A percentile compares a stretch with the other conserved stretches of the same genome.
These are phyloP conservation scores for Hydriomena furcata DNA, from an alignment of 2,888 invertebrate genomes.

Conservation along the genomic window DNA sequence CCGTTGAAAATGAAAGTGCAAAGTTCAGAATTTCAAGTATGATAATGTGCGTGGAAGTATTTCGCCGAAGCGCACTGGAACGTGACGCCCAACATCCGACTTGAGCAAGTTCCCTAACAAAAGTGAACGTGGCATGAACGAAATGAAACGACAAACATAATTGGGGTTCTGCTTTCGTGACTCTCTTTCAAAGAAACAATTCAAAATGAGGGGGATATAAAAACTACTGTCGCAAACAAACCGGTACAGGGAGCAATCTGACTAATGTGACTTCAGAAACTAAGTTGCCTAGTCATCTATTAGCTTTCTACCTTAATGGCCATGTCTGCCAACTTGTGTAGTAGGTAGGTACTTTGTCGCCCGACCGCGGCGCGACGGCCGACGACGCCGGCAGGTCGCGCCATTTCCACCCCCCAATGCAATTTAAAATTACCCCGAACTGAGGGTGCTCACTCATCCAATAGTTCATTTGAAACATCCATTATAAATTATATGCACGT, in stretches of 20 bases:
- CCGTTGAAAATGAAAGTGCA: slow-evolving; percentile 55
- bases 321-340: slow-evolving; percentile 13
- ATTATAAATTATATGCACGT: slow-evolving; percentile 54
- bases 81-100: slow-evolving; percentile 63
- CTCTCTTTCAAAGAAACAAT: not conserved
- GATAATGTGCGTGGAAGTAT: slow-evolving; percentile 39
- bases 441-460: slow-evolving; percentile 50
- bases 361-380: slow-evolving; percentile 40
- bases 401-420: slow-evolving; percentile 56
- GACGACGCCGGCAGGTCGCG: slow-evolving; percentile 43
- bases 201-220: not conserved
- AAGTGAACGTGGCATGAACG: slow-evolving; percentile 39
- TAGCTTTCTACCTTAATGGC: slow-evolving; percentile 24
- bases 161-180: not conserved
- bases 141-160: slow-evolving; percentile 22
- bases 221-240: slow-evolving; percentile 1
- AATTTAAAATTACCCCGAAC: slow-evolving; percentile 72
- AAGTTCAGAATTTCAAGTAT: slow-evolving; percentile 49
- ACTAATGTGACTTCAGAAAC: slow-evolving; percentile 13
- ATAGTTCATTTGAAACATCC: slow-evolving; percentile 55
- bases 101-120: slow-evolving; percentile 61
- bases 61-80: slow-evolving; percentile 65
- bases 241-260: not conserved
- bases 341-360: slow-evolving; percentile 18
- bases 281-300: slow-evolving; percentile 21